Evolutionary conservation across 2,888 invertebrate genomes (phyloP), one percentile per base, ranked within the genome.

Genomic region (Caenorhabditis parvicauda): DNA sequence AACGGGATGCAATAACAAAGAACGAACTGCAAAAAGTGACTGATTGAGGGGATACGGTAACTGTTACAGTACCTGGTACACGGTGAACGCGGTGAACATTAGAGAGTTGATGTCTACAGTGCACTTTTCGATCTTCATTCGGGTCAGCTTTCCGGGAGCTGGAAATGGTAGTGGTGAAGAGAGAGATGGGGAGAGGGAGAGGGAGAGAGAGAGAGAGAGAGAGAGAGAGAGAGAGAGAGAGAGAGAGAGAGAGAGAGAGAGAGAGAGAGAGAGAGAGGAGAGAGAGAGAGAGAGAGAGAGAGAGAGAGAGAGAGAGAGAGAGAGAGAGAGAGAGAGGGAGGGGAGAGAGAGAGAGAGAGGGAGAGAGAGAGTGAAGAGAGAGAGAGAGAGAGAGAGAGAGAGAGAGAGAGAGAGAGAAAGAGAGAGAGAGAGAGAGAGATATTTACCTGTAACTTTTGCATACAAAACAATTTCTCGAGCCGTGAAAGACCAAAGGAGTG

Each of bases 61-160:
- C 21, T 47, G 2, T 37, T 21, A 42, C 2, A 28, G 49, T 19
- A 57, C 61, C 54, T 62, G 67, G 48, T 68, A 71, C 44, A 71
- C 59, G 7, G 71, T 71, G 44, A 71, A 71, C 0, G 67, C 58
- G 2, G 71, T 68, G 62, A 78, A 78, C 52, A 71, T 64, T 6
- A 54, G 59, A 19, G 66, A 66, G 29, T 67, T 63, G 52, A 75
- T 76, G 38, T 75, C 71, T 21, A 75, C 73, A 52, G 78, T 78
- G 45, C 78, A 78, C 47, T 78, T 78, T 41, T 78, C 78, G 41
- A 78, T 79, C 42, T 73, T 64, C 78, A 78, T 78, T 42, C 78
- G 42, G 6, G 78, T 78, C 37, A 77, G 49, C 21, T 60, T 64
- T 27, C 70, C 59, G 1, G 72, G 76, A 3, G 62, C 78, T 54